Evolutionary conservation across 2,113 vertebrate species (phyloP).

Genomic region (Hyperopisus bebe): DNA sequence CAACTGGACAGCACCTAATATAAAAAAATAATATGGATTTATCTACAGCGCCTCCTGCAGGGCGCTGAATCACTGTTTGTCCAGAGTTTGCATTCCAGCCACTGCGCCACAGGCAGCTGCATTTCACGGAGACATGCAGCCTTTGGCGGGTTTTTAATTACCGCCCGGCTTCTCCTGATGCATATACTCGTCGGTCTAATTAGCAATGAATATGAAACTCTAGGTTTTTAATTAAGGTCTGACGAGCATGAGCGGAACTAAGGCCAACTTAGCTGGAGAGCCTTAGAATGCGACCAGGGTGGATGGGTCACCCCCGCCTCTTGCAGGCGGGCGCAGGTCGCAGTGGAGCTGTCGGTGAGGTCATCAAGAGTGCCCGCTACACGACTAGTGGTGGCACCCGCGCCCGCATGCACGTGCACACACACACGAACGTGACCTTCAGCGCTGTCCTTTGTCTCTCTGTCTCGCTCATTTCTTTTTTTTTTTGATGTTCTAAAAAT

Average conservation of each 20-base stretch:
- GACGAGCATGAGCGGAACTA: background rate
- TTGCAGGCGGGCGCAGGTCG: background rate
- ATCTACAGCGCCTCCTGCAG: background rate
- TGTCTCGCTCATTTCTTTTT: conserved; percentile 32
- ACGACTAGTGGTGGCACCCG: background rate
- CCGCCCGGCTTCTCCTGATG: background rate
- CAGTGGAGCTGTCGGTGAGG: background rate
- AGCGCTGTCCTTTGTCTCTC: conserved; percentile 35
- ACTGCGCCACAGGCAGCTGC: background rate
- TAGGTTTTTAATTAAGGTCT: conserved; percentile 20
- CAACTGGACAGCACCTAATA: background rate
- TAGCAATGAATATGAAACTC: conserved; percentile 18
- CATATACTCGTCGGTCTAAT: conserved; percentile 8
- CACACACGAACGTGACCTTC: conserved; percentile 51
- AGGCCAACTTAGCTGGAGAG: background rate
- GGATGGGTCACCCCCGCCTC: background rate
- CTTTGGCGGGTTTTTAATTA: conserved; percentile 15
- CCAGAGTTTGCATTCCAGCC: background rate
- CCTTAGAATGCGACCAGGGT: background rate
- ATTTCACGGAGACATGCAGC: background rate
- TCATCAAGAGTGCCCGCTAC: background rate
- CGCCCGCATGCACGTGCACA: conserved; percentile 27
- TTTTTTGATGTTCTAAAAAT: conserved; percentile 62
- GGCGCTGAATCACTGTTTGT: background rate
- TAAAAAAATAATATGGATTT: background rate